Base-by-base conservation (phyloP, 2,113 vertebrate species). In the Papio anubis region DNA sequence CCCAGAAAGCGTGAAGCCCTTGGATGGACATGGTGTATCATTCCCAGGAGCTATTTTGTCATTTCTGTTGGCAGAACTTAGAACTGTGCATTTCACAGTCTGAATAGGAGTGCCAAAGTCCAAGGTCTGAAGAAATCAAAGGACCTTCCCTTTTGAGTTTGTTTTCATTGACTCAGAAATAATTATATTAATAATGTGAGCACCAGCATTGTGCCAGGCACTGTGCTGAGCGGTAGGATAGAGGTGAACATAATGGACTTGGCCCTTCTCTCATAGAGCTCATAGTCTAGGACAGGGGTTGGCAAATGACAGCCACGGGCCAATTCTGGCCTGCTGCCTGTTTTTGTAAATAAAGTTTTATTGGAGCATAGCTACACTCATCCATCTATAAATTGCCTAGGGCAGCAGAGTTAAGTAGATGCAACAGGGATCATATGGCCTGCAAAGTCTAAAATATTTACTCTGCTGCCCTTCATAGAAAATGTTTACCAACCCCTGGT, bases 261-360 rank as follows among this genome's bases (percentile, higher is more conserved):
- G 52, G 12, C 50, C 5, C 40, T 30, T 83, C 20, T 76, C 76
- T 75, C 20, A 0, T 9, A 2, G 23, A 59, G 6, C 35, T 30
- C 21, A 27, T 7, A 23, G 13, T 66, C 38, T 16, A 23, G 38
- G 35, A 88, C 35, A 66, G 8, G 17, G 6, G 27, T 61, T 85
- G 84, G 35, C 6, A 59, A 76, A 20, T 14, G 59, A 38, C 8
- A 48, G 45, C 55, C 43, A 13, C 23, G 50, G 78, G n/a, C 35
- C 21, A 32, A 35, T 72, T 86, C 30, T 64, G 43, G 40, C 64
- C 21, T 0, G 2, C 40, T 32, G 57, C 38, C 72, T 94, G 25
- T 12, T 91, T 79, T 73, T 92, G 55, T 81, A 59, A 96, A 96
- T 97, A 97, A 97, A 94, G 40, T 66, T 95, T 96, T 89, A 82